Conservation (phyloP, 2,797 vertebrate species). For the Molossus molossus region DNA sequence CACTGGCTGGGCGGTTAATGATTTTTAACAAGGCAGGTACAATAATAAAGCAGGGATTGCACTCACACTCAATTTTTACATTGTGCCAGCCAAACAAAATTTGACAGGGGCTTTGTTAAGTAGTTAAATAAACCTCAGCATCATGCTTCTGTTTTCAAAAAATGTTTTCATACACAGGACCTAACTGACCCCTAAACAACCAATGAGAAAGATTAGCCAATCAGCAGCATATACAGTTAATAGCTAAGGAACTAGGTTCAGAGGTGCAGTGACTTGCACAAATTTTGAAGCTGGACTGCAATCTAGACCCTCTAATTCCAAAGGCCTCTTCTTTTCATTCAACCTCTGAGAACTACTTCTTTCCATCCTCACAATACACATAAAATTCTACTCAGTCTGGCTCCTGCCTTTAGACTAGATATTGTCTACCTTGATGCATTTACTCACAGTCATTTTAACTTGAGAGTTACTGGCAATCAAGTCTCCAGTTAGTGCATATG, state of each 20-base stretch:
- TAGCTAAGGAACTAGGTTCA: background rate
- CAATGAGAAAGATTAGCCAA: background rate
- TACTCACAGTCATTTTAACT: slow-evolving; percentile 16
- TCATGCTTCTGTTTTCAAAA: background rate
- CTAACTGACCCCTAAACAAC: background rate
- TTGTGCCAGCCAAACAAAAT: background rate
- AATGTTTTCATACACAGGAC: background rate
- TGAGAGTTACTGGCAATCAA: slow-evolving; percentile 4
- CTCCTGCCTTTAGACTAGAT: background rate
- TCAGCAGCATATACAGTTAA: background rate
- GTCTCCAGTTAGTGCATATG: background rate
- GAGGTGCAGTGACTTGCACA: background rate
- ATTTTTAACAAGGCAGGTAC: slow-evolving; percentile 4
- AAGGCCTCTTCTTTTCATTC: background rate
- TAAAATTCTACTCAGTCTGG: background rate
- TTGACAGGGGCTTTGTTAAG: background rate
- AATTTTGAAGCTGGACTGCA: background rate
- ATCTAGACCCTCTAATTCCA: background rate
- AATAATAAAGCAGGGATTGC: background rate
- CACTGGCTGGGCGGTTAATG: background rate
- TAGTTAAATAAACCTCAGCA: background rate
- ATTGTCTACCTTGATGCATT: background rate
- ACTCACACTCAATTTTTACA: slow-evolving; percentile 13
- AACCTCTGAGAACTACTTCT: background rate
- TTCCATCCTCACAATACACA: background rate